Evolutionary conservation across 2,888 invertebrate genomes (phyloP), one percentile per base, ranked within the genome.

Genomic region (Drosophila siamana): DNA sequence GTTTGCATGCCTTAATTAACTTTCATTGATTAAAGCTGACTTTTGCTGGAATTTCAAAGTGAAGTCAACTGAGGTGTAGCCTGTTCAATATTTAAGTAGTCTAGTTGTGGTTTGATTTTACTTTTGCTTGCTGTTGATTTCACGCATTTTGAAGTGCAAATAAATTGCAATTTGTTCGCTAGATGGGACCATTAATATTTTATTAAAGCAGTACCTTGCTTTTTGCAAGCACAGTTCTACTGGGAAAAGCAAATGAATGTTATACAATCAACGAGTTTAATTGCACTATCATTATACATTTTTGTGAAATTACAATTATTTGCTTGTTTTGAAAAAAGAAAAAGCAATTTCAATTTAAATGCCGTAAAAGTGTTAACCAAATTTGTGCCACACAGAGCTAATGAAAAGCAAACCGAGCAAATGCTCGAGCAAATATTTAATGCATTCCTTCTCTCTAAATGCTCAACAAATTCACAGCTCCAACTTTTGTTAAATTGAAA

Each of bases 401-500:
- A 38, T 38, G 36, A 38, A 38, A 38, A 38, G 7, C 36, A 38
- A 38, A 38, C 15, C 13, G 36, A 7, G 15, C 6, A 38, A 38
- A 38, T 13, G 36, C 13, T 38, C 13, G 13, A 15, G 15, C 36
- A 38, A 38, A 38, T 38, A 38, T 38, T 15, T 38, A 38, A 38
- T 38, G 36, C 36, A 2, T 41, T 16, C 7, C 7, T 41, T 41
- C 19, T 15, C 13, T 41, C 19, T 16, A 16, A 51, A 54, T 41
- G 41, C 24, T 44, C n/a, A n/a, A 50, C 33, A 50, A 6, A 11
- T 36, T 51, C 24, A 15, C 13, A 13, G 51, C 3, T 15, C 1
- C 7, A 40, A 52, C 16, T 40, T 52, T 40, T 15, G 16, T 26
- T 52, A 26, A 40, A 52, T 52, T 52, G 51, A 55, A 55, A 55